Evolutionary conservation across 2,888 invertebrate genomes (phyloP).

Genomic region (Colostygia pectinataria): DNA sequence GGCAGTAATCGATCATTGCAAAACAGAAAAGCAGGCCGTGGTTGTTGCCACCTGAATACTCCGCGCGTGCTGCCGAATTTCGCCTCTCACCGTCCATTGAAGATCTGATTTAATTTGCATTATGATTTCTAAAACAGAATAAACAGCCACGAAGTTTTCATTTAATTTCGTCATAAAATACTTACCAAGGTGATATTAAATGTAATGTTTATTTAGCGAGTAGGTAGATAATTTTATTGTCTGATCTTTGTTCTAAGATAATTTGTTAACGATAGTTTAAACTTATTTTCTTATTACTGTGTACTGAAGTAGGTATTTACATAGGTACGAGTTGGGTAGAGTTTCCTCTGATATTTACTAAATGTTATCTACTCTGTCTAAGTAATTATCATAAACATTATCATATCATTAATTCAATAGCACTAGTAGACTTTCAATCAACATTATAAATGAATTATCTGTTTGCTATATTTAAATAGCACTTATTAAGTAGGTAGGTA

Average conservation of each 20-base stretch:
- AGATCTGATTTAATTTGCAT: slow-evolving; percentile 42
- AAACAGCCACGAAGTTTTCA: slow-evolving; percentile 15
- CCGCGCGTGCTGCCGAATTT: slow-evolving; percentile 55
- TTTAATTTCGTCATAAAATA: too few species aligned
- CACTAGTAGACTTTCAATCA: neutral
- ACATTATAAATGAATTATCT: neutral
- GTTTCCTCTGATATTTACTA: slow-evolving; percentile 9
- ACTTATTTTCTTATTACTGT: too few species aligned
- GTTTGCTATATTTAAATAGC: too few species aligned
- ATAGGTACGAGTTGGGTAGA: neutral
- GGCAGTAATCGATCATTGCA: slow-evolving; percentile 22
- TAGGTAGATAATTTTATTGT: slow-evolving; percentile 31
- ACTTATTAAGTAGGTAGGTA: too few species aligned
- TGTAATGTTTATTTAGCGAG: slow-evolving; percentile 31
- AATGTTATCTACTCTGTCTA: neutral
- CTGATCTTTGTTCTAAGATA: slow-evolving; percentile 19
- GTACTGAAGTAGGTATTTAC: too few species aligned
- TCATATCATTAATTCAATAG: slow-evolving; percentile 3
- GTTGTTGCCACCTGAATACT: slow-evolving; percentile 42
- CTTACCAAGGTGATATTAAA: too few species aligned
- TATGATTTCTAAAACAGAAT: slow-evolving; percentile 36
- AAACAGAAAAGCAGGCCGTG: slow-evolving; percentile 36
- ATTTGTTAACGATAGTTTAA: slow-evolving; percentile 16
- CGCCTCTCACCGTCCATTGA: slow-evolving; percentile 40
- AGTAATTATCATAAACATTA: slow-evolving; percentile 6